Base-by-base conservation (phyloP, 2,888 invertebrate species). In the Sphinx pinastri region DNA sequence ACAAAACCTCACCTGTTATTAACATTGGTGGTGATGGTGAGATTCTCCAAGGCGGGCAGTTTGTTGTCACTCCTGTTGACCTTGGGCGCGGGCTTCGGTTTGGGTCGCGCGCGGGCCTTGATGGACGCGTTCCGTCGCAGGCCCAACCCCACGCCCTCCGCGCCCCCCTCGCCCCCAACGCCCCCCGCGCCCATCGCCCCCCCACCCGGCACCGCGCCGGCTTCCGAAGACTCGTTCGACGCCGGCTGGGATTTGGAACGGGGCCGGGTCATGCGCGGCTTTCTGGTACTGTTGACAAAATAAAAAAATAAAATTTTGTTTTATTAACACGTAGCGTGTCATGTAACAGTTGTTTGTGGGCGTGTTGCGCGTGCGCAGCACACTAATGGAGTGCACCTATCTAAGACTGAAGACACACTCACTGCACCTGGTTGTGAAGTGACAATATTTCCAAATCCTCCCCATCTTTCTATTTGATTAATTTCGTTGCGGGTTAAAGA, bases 231-330 rank as follows among this genome's bases (percentile, higher is more conserved):
- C 6, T 91, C 92, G 77, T 85, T 88, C 0, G 88, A 88, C 0
- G 88, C 79, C 0, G 93, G 93, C 75, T 93, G 93, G 0, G 93
- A 94, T 25, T 90, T 88, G 5, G 93, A 93, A 0, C 93, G 88
- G 0, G 91, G 92, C 0, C 91, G 84, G 0, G 86, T 85, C 0
- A 74, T 79, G 55, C 86, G 84, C 3, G 81, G 76, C 68, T 84
- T 85, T 54, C 86, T 86, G 19, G 8, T 55, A 68, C 84, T 85
- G 77, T 14, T 72, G 5, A 47, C 12, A 8, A 47, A 11, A 47
- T 11, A 11, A n/a, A n/a, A n/a, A n/a, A n/a, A n/a, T n/a, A n/a
- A n/a, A n/a, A n/a, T n/a, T n/a, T n/a, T n/a, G n/a, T n/a, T n/a
- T n/a, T n/a, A 25, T 25, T 25, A 25, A 25, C 25, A 25, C 25